Conservation (phyloP, 2,113 vertebrate species). For the Ranitomeya imitator region DNA sequence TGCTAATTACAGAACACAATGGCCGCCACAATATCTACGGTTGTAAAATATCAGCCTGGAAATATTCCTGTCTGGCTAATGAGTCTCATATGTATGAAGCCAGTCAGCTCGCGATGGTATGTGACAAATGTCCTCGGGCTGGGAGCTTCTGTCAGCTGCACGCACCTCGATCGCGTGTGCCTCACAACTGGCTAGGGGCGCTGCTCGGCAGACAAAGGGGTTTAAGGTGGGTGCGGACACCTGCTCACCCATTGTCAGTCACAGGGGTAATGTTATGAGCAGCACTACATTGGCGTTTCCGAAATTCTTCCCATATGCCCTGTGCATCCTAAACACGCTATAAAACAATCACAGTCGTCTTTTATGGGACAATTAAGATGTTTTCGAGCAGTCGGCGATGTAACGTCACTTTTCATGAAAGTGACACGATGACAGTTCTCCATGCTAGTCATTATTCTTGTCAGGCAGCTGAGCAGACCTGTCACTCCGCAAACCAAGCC, state of each 20-base stretch:
- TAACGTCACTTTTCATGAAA: slow-evolving; percentile 11
- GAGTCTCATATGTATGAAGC: not conserved
- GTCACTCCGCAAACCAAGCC: slow-evolving; percentile 42
- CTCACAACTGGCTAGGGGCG: slow-evolving; percentile 12
- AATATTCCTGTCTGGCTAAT: not conserved
- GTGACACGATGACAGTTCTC: slow-evolving; percentile 33
- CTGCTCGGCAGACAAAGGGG: slow-evolving; percentile 4
- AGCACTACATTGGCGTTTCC: not conserved
- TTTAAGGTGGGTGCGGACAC: not conserved
- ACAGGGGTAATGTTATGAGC: not conserved
- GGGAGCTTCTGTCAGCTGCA: not conserved
- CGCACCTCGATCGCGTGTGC: not conserved
- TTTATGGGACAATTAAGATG: not conserved
- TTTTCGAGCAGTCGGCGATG: not conserved
- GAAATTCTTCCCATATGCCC: not conserved
- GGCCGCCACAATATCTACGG: not conserved
- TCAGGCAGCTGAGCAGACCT: slow-evolving; percentile 20
- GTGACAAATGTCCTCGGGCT: slow-evolving; percentile 1
- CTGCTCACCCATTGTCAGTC: not conserved
- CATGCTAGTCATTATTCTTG: slow-evolving; percentile 37
- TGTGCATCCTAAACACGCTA: not conserved
- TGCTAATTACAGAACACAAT: not conserved
- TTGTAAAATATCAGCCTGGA: not conserved
- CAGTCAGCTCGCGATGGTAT: not conserved
- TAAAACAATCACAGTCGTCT: not conserved